Evolutionary conservation across 2,888 invertebrate species (phyloP), one percentile per base, ranked within the genome.

Genomic region (Tineola bisselliella): DNA sequence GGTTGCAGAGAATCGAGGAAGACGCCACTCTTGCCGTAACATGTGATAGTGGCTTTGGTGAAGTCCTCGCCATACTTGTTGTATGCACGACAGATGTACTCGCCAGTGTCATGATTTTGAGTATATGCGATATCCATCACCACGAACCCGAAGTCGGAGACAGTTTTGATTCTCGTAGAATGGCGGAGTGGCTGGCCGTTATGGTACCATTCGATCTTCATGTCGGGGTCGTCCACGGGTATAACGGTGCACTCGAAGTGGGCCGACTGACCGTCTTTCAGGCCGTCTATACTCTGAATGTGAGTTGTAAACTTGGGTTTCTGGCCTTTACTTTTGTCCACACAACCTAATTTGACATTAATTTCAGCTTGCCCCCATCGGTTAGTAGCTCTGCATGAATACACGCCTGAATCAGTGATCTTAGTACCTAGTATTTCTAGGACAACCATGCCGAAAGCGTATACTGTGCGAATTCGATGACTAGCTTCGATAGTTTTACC

Each of bases 361-460:
- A 94, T 94, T 87, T 95, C 95, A 61, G 95, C 95, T 67, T 90
- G 89, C 57, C 96, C 96, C 91, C 94, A 95, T 75, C 92, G 93
- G 75, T 97, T 97, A 0, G 94, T 95, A 1, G 97, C 97, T 63
- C 92, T 89, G 75, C 96, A 97, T 0, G 93, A 93, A 75, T 96
- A 97, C 30, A 90, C 91, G 48, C 98, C 98, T 25, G 95, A 93
- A 79, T 99, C 99, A 75, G 94, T 93, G 62, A 94, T 94, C 75
- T 96, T 96, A 0, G 96, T 96, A 64, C 98, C 98, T 17, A 96
- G 89, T 67, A 99, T 95, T 88, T 99, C 99, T 48, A 99, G 89
- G 52, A 98, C 96, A 18, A 98, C 97, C 92, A 97, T 97, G 61
- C 99, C 99, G 76, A 99, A 98, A 13, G 98, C 98, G 75, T 98